Evolutionary conservation across 2,113 vertebrate genomes (phyloP), one percentile per base, ranked within the genome.

Genomic region (Orientallactaga bullata): DNA sequence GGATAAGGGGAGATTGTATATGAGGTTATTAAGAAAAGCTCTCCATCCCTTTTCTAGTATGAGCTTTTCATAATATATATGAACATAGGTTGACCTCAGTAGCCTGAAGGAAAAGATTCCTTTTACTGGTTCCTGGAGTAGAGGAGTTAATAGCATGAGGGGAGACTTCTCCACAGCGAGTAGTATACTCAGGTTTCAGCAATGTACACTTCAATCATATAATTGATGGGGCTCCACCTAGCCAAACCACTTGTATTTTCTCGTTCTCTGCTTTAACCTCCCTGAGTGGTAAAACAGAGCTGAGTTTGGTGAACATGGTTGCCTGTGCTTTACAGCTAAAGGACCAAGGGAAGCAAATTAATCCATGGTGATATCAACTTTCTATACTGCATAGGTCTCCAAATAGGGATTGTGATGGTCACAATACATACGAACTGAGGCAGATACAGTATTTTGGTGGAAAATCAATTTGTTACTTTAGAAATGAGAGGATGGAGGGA

Each of bases 241-340:
- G 16, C 51, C 28, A n/a, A 66, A 51, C 42, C 23, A 68, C 26
- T 21, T 61, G 42, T 21, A 39, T 20, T 85, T 83, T 20, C 60
- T 89, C 23, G 61, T 32, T 23, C 32, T 87, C 51, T 18, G n/a
- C 42, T 83, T 82, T 55, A 51, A 90, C 68, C 1, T 39, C 4
- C 16, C 10, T 35, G 0, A 3, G n/a, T 42, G 24, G 63, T 73
- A 55, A 76, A 63, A 79, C 0, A 24, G 39, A 72, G 13, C 18
- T 35, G 35, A 30, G 2, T n/a, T 21, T 51, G 1, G 39, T 5
- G 0, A 23, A 3, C 26, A 7, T 5, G 12, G 15, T 23, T 71
- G 9, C 23, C 51, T 65, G 0, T 60, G 11, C 15, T 86, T 26
- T 66, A 17, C 12, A 23, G 10, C 47, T 55, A 58, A 73, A 17